Base-by-base conservation (phyloP, 2,888 invertebrate species). In the Ochropleura plecta region DNA sequence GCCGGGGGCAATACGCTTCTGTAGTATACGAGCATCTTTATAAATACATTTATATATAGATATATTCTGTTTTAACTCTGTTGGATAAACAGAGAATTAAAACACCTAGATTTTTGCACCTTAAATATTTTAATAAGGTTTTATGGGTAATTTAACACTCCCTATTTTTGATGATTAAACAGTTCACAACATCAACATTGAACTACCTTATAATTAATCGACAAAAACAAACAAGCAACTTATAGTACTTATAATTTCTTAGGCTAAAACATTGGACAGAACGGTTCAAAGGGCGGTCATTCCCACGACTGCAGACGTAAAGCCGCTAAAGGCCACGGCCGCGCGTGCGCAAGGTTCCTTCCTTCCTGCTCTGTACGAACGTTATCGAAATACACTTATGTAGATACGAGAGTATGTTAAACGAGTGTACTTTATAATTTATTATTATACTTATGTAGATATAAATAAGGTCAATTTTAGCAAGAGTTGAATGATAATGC, bases 241-340 rank as follows among this genome's bases (percentile, higher is more conserved):
- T 20, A 20, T 55, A 55, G n/a, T 46, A 16, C 3, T n/a, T 72
- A 40, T 64, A 67, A 60, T 79, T 71, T 60, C 65, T 76, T 78
- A 73, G 42, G 44, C 66, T 62, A 76, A 75, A 83, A 78, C 48
- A 55, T 73, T 62, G 73, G 60, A 65, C 59, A 82, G 3, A 82
- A 74, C 72, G 60, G 69, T 73, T 77, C 79, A 79, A 74, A 81
- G 85, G 87, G 87, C 91, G 86, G 89, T 88, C 90, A 88, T 90
- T 91, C 86, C 76, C 89, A 90, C 89, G 86, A 80, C 80, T 76
- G 82, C 71, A 76, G 80, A 77, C 82, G 76, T 81, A 73, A 82
- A 84, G 80, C 70, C 73, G 71, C 70, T 67, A 89, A 92, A 92
- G 92, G 92, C 89, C 92, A 92, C 70, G 92, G 92, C 81, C 90